These are phyloP conservation scores for Gadopsis marmoratus DNA, from an alignment of 2,797 vertebrate genomes.

Conservation along the genomic window DNA sequence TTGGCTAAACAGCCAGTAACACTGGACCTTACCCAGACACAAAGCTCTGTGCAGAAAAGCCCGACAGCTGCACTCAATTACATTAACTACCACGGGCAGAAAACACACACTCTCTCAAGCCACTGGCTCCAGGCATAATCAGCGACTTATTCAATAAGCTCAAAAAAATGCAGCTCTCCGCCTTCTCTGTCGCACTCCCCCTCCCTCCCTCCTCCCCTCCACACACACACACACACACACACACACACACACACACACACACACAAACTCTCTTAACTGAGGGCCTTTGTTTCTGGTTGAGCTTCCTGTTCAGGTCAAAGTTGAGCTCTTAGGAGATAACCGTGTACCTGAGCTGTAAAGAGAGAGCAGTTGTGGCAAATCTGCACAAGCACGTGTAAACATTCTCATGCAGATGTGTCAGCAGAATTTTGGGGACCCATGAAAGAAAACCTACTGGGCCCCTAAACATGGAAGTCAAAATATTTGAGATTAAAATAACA, in stretches of 20 bases:
- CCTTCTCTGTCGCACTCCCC: conserved; percentile 37
- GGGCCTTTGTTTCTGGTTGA: conserved; percentile 42
- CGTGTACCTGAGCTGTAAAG: conserved; percentile 52
- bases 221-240: no score
- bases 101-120: conserved; percentile 72
- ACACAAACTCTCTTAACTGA: conserved; percentile 24
- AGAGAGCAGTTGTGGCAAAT: conserved; percentile 28
- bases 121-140: conserved; percentile 78
- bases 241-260: conserved; percentile 11
- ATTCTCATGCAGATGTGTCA: conserved; percentile 53
- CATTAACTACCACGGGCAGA: conserved; percentile 74
- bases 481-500: no score
- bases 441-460: no score
- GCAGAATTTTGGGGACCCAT: no score
- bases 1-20: conserved; percentile 62
- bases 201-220: background rate
- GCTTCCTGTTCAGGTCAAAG: conserved; percentile 65
- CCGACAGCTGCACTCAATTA: conserved; percentile 83
- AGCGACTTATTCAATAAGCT: conserved; percentile 82
- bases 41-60: conserved; percentile 73
- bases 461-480: no score
- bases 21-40: conserved; percentile 76
- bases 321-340: conserved; percentile 38
- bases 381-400: conserved; percentile 53
- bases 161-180: conserved; percentile 68